Conservation (phyloP, 92 coral and sea anemone species). For the Pocillopora meandrina region DNA sequence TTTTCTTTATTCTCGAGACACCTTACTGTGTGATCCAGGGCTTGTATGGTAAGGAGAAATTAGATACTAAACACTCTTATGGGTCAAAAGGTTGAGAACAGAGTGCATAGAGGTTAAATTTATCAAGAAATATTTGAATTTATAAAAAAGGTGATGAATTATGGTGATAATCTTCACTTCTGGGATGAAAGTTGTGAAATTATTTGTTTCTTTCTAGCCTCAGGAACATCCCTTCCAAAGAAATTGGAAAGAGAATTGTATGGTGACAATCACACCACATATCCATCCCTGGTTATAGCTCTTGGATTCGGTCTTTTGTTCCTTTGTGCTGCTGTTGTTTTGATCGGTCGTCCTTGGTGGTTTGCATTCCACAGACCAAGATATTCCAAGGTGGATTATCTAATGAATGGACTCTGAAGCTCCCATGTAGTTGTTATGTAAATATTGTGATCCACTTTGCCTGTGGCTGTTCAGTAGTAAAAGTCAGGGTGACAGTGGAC, state of each 20-base stretch:
- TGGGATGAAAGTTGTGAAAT: background rate
- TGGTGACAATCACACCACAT: constrained; percentile 65
- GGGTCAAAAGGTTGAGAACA: too few species aligned
- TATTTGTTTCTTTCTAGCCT: constrained; percentile 13
- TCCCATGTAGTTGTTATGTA: too few species aligned
- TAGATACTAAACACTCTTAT: too few species aligned
- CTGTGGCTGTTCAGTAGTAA: too few species aligned
- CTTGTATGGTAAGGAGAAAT: too few species aligned
- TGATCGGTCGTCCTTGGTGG: constrained; percentile 90
- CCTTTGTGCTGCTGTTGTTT: constrained; percentile 73
- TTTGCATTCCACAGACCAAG: constrained; percentile 81
- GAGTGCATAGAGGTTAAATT: too few species aligned
- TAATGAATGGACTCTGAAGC: constrained; percentile 82
- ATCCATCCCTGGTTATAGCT: constrained; percentile 79
- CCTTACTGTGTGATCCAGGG: too few species aligned
- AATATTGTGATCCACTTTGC: too few species aligned
- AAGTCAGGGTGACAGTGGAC: too few species aligned
- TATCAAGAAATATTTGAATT: too few species aligned
- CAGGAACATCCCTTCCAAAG: constrained; percentile 5
- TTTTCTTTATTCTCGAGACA: too few species aligned
- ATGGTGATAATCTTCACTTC: background rate
- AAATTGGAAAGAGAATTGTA: constrained; percentile 26
- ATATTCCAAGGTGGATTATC: constrained; percentile 87
- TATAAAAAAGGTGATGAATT: background rate
- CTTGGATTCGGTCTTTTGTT: constrained; percentile 79